Evolutionary conservation across 2,113 vertebrate genomes (phyloP).

Genomic region (Cynocephalus volans): DNA sequence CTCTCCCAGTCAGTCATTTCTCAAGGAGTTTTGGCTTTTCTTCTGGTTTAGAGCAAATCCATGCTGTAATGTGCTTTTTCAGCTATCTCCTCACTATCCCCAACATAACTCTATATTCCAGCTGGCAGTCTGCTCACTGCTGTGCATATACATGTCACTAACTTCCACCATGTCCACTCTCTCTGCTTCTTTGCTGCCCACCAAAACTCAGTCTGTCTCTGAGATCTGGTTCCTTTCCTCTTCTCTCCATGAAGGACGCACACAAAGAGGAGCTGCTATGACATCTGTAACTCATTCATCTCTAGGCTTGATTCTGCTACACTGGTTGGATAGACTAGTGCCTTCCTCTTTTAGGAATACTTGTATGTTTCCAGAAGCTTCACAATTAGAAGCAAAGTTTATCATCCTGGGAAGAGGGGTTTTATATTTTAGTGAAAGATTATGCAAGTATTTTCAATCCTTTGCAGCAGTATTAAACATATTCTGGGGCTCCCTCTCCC

Average conservation of each 20-base stretch:
- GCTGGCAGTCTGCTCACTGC: background rate
- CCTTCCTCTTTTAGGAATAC: constrained; percentile 23
- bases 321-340: background rate
- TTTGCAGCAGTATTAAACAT: constrained; percentile 35
- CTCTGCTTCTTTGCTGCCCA: background rate
- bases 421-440: constrained; percentile 18
- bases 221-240: background rate
- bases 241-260: background rate
- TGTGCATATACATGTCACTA: too few relatives aligned
- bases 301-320: background rate
- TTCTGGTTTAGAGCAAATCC: background rate
- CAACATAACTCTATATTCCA: background rate
- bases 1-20: background rate
- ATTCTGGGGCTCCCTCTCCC: background rate
- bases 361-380: constrained; percentile 11
- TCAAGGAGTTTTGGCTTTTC: background rate
- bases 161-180: background rate
- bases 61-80: background rate
- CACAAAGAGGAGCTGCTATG: background rate
- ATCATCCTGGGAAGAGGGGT: background rate
- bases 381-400: background rate
- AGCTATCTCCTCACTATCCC: background rate
- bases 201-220: background rate
- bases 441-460: constrained; percentile 1
- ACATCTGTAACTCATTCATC: constrained; percentile 56